Evolutionary conservation across 2,888 invertebrate genomes (phyloP), one percentile per base, ranked within the genome.

Genomic region (Tinea trinotella): DNA sequence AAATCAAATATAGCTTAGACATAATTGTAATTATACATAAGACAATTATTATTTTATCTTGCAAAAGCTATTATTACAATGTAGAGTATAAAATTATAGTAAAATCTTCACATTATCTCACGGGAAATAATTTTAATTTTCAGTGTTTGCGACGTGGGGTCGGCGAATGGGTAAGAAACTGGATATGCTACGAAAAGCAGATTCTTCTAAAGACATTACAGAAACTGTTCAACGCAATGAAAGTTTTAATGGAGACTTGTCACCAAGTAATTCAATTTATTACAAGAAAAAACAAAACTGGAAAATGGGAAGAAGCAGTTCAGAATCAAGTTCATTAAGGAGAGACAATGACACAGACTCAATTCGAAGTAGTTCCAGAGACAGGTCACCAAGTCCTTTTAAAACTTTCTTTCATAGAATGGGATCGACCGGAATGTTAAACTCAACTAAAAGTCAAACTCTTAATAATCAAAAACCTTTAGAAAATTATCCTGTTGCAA

Each of bases 121-220:
- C 7, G n/a, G n/a, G 3, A 30, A 30, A 30, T 22, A 7, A n/a
- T 30, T n/a, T 2, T 7, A 7, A 40, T 44, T 80, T 87, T 56
- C 83, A 90, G 90, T 90, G 67, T 83, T 89, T 62, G 89, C 91
- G 58, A 91, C 91, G 61, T 93, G 93, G 93, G 92, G 93, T 64
- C 90, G 92, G 58, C 88, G 91, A 59, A 92, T 93, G 92, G 92
- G 93, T 59, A 91, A 91, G 62, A 93, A 92, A 73, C 81, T 93
- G 65, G 93, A 93, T 65, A 88, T 92, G 67, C 84, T 93, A 57
- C 90, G 92, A 61, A 89, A 91, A 61, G 77, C 88, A 54, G 91
- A 92, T 54, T 76, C 88, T 63, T 13, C 13, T 15, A 24, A 50
- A 50, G 22, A 24, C 10, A 24, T 50, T 50, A 18, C 13, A 4